Conservation (phyloP, 2,797 vertebrate species). For the Tinamus major region DNA sequence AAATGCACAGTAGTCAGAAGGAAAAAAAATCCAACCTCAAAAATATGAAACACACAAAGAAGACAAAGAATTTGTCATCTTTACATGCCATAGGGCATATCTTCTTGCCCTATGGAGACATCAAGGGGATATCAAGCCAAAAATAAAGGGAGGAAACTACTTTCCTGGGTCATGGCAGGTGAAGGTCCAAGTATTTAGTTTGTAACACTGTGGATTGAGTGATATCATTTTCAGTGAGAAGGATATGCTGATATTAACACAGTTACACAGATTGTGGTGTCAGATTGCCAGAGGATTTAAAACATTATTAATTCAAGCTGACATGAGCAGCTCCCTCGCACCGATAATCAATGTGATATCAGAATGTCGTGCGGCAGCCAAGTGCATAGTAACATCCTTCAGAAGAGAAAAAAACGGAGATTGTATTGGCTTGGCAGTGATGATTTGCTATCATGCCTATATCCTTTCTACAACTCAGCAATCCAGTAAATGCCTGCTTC, state of each 20-base stretch:
- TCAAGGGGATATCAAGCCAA: too few species aligned
- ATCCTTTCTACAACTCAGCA: neutral
- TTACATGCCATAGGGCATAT: neutral
- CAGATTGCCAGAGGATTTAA: slow-evolving; percentile 44
- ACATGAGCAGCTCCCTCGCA: slow-evolving; percentile 2
- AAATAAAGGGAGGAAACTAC: neutral
- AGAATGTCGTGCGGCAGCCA: slow-evolving; percentile 43
- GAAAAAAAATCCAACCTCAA: neutral
- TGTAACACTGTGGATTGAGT: neutral
- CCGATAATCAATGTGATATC: slow-evolving; percentile 48
- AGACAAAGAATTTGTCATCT: neutral
- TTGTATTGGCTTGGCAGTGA: neutral
- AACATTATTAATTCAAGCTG: slow-evolving; percentile 57
- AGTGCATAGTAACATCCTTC: slow-evolving; percentile 24
- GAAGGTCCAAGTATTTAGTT: neutral
- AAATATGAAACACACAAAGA: neutral
- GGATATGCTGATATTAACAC: neutral
- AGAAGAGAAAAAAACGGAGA: neutral
- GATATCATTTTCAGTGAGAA: neutral
- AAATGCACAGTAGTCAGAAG: neutral
- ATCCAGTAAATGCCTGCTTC: neutral
- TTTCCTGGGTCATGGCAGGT: neutral
- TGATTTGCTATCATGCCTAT: neutral
- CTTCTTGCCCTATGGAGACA: neutral
- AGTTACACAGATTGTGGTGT: neutral